phyloP scores from a whole-genome alignment of 2,888 invertebrate genomes.

The Synanthedon andrenaeformis region DNA sequence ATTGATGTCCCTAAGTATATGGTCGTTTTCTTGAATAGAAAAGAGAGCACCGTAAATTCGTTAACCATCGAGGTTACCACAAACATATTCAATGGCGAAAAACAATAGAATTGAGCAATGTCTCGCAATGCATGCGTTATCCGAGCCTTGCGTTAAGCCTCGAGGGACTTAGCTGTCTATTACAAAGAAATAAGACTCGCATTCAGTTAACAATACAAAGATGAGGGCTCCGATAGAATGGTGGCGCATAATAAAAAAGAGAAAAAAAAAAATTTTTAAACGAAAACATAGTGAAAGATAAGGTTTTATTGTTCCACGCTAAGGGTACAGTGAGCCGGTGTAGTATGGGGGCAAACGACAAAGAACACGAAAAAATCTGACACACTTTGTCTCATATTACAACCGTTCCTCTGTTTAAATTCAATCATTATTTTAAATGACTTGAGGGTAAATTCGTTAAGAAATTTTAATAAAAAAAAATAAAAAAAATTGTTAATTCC shows the following conservation, averaged over 20 bases:
- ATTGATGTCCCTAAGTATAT: too few species aligned
- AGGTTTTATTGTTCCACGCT: conserved; percentile 48
- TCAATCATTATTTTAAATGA: too few species aligned
- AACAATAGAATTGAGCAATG: conserved; percentile 14
- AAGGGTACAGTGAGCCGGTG: conserved; percentile 5
- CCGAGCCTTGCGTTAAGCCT: not conserved
- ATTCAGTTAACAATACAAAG: conserved; percentile 11
- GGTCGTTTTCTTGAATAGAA: too few species aligned
- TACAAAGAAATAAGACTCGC: conserved; percentile 12
- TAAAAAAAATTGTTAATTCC: too few species aligned
- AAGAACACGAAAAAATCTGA: conserved; percentile 7
- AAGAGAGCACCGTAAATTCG: not conserved
- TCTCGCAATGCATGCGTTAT: not conserved
- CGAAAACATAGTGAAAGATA: conserved; percentile 54
- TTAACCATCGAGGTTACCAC: not conserved
- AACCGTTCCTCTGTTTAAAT: too few species aligned
- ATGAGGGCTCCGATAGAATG: conserved; percentile 29
- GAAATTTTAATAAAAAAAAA: too few species aligned
- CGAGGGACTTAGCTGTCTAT: not conserved
- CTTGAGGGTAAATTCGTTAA: too few species aligned
- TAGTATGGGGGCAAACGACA: conserved; percentile 35
- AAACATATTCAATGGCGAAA: conserved; percentile 22
- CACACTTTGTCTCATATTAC: not conserved
- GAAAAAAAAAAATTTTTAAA: conserved; percentile 43
- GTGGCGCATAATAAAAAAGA: conserved; percentile 39